Evolutionary conservation across 2,888 invertebrate genomes (phyloP), one percentile per base, ranked within the genome.

Genomic region (Drosophila cognata): DNA sequence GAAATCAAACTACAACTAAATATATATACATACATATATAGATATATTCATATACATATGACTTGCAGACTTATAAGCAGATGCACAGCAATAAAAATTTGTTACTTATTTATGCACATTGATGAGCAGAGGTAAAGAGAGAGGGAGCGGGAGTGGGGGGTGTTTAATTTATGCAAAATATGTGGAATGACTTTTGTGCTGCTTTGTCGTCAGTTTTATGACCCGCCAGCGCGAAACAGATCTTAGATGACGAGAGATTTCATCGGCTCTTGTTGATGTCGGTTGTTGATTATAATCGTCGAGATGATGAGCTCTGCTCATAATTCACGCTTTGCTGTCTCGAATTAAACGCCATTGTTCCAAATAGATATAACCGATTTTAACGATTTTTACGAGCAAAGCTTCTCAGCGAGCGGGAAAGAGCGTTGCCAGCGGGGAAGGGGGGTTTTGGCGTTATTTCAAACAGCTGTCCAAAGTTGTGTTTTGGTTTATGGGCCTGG

Each of bases 341-440:
- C 77, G 74, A 85, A 88, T 90, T 88, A 86, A 88, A 78, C 66
- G 79, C 85, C 83, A 89, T 87, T 87, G 90, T 87, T 82, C 69
- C 77, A 61, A 51, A 75, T 57, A 28, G 55, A 57, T 48, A 64
- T 78, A 73, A 33, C 36, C 69, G 72, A 78, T 66, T 65, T 77
- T 73, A 64, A 74, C 76, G 83, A 85, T 72, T 84, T 88, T 88
- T 70, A 88, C 62, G 79, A 74, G 50, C 71, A 53, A 70, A 75
- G 65, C 76, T 60, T 55, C 76, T 64, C 67, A 53, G 48, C 25
- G 29, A 0, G 60, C 10, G 29, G 43, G 29, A 29, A 21, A 25
- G 50, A 28, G 21, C 6, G 56, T 18, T 1, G 25, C 21, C 33
- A 8, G 35, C 5, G 4, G n/a, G 7, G 6, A 28, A 29, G 5